These are phyloP conservation scores for Sphaerophoria taeniata DNA, from an alignment of 2,888 invertebrate species.

Conservation along the genomic window DNA sequence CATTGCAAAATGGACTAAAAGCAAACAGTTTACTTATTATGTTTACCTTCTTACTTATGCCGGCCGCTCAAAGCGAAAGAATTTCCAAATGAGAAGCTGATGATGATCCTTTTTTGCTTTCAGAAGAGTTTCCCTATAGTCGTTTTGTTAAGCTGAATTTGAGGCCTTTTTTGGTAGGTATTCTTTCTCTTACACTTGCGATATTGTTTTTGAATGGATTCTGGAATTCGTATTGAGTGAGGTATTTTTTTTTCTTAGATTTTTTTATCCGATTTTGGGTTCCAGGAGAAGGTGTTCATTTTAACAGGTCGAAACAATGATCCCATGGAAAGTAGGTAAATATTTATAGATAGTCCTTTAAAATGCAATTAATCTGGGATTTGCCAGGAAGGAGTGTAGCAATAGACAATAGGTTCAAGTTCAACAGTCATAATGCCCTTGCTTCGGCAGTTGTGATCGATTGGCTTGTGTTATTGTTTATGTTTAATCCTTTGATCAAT, in stretches of 20 bases:
- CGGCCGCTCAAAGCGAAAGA: conserved; percentile 39
- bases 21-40: conserved; percentile 72
- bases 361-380: conserved; percentile 67
- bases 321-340: conserved; percentile 49
- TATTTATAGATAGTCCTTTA: conserved; percentile 65
- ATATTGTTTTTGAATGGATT: conserved; percentile 52
- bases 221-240: conserved; percentile 36
- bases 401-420: conserved; percentile 26
- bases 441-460: conserved; percentile 53
- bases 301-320: conserved; percentile 31
- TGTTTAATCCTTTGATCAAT: too few species aligned
- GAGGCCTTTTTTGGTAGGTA: conserved; percentile 10
- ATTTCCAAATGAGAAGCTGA: conserved; percentile 27
- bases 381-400: not conserved
- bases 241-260: conserved; percentile 38
- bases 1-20: conserved; percentile 54
- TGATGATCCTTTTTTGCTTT: conserved; percentile 56
- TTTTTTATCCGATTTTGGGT: conserved; percentile 67
- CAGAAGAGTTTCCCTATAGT: not conserved
- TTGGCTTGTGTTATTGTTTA: too few species aligned
- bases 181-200: conserved; percentile 15
- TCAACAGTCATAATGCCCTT: conserved; percentile 17
- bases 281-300: conserved; percentile 29
- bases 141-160: conserved; percentile 33
- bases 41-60: conserved; percentile 71